Evolutionary conservation across 53 echinoderm and acorn worm species (phyloP), one percentile per base, ranked within the genome.

Genomic region (Crossaster papposus): DNA sequence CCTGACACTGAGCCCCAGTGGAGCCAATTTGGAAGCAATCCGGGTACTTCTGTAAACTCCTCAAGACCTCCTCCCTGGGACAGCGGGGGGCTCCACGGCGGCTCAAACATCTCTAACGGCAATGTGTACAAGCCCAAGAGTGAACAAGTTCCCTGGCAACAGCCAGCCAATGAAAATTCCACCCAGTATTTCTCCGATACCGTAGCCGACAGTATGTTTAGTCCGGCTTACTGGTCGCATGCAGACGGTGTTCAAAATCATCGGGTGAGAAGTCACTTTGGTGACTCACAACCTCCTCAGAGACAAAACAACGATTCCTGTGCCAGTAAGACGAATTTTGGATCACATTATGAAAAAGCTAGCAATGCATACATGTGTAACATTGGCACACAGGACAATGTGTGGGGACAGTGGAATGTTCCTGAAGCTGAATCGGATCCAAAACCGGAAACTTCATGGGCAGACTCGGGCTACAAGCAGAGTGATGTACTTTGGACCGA

Each of bases 191-290:
- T 36, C 58, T 87, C 87, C 31, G 55, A 63, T 34, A 58, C 86
- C 11, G 86, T 86, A 6, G 86, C 86, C 13, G 86, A 86, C 37
- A 87, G 62, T 77, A 87, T 87, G 87, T 87, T 87, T 20, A 38
- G 87, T 10, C 62, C 87, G 1, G 30, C 54, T 77, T 76, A 75
- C 76, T 72, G 85, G 72, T 33, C 11, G 30, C 63, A 51, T 10
- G 3, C 74, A 2, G 72, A 52, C 2, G 85, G 31, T 54, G 54
- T 85, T n/a, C 72, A 31, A 12, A 85, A 73, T 73, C 72, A 30
- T 14, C 26, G 51, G 0, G 50, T 14, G 44, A 70, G 51, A 9
- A 44, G 6, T 30, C 51, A 30, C 23, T 68, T 83, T 24, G 52
- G 33, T 28, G 51, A 72, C 12, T 36, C 34, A 29, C 50, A 35